These are phyloP conservation scores for Zaprionus lineosus DNA, from an alignment of 2,888 invertebrate species.

Conservation along the genomic window DNA sequence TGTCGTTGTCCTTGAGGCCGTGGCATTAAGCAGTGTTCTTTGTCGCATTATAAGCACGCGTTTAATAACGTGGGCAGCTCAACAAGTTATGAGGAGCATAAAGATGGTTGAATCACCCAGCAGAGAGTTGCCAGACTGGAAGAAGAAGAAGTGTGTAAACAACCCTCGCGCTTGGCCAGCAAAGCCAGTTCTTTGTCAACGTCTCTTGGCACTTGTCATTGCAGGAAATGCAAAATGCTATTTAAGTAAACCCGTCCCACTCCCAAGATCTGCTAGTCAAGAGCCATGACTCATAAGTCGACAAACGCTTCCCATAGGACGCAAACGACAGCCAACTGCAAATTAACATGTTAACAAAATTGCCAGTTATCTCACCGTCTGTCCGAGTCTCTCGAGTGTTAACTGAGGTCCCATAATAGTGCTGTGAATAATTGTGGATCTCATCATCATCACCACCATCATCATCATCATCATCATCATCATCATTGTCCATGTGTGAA, in stretches of 20 bases:
- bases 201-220: constrained; percentile 50
- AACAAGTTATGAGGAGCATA: no score
- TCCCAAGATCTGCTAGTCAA: constrained; percentile 2
- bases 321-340: constrained; percentile 53
- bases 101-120: no score
- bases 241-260: constrained; percentile 44
- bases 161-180: constrained; percentile 30
- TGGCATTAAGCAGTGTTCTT: constrained; percentile 42
- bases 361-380: constrained; percentile 53
- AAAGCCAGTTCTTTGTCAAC: constrained; percentile 5
- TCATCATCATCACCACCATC: no score
- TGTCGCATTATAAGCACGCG: constrained; percentile 28
- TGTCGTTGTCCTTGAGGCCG: constrained; percentile 45
- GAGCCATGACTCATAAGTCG: constrained; percentile 60
- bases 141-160: no score
- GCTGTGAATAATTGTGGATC: constrained; percentile 23
- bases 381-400: constrained; percentile 23
- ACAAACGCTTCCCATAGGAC: constrained; percentile 36
- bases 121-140: no score
- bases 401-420: no score
- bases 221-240: constrained; percentile 70
- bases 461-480: no score
- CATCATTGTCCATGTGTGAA: no score
- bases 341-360: constrained; percentile 76
- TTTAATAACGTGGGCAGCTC: no score